These are phyloP conservation scores for Balearica regulorum DNA, from an alignment of 2,797 vertebrate species.

Conservation along the genomic window DNA sequence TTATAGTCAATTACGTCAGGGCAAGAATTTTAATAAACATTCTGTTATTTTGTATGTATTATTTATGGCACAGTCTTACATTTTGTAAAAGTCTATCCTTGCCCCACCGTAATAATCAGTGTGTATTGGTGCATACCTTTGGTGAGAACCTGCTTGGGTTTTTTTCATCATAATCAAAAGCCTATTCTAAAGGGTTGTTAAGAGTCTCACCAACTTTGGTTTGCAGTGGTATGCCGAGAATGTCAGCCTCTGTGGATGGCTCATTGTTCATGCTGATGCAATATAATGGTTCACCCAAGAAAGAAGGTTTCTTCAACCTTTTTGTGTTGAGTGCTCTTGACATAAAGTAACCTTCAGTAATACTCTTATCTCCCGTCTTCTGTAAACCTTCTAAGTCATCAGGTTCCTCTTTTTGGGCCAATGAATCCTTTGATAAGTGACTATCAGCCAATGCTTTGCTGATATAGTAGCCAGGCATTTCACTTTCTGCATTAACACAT, in stretches of 20 bases:
- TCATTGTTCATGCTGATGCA: constrained; percentile 52
- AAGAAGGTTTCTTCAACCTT: constrained; percentile 68
- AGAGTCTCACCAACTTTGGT: constrained; percentile 74
- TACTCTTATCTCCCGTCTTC: constrained; percentile 44
- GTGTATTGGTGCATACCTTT: constrained; percentile 37
- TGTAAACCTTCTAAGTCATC: constrained; percentile 53
- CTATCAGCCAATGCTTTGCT: constrained; percentile 55
- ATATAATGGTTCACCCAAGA: constrained; percentile 71
- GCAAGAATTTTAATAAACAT: constrained; percentile 26
- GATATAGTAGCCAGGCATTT: constrained; percentile 44
- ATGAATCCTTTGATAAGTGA: constrained; percentile 44
- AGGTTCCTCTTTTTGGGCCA: constrained; percentile 53
- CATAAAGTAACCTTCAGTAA: constrained; percentile 69
- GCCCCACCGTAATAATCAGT: neutral
- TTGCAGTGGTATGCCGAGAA: constrained; percentile 74
- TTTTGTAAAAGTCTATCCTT: neutral
- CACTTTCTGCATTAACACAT: constrained; percentile 8
- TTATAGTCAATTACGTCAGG: neutral
- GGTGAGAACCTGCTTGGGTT: constrained; percentile 45
- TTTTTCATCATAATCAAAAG: constrained; percentile 58
- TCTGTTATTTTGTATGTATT: neutral
- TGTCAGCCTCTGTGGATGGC: constrained; percentile 58
- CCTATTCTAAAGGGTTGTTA: constrained; percentile 41
- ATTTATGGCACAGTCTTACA: neutral
- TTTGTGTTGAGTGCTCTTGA: constrained; percentile 67